phyloP scores from a whole-genome alignment of 1,140 invertebrate species.

The Cydia strobilella region DNA sequence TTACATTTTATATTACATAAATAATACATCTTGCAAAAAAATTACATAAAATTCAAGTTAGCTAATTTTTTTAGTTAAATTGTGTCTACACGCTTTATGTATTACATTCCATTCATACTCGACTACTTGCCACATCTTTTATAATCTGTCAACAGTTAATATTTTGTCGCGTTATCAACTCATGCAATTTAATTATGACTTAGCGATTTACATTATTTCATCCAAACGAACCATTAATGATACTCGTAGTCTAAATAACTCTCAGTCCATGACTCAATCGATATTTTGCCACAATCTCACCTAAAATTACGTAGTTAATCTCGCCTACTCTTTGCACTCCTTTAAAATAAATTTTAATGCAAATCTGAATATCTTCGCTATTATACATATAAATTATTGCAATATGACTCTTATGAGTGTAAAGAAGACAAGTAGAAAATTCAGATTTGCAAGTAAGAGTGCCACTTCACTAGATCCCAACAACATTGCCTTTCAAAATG shows the following conservation, averaged over 20 bases:
- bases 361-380: conserved; percentile 28
- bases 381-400: conserved; percentile 25
- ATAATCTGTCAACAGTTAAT: conserved; percentile 57
- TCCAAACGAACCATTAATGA: conserved; percentile 38
- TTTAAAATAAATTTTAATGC: neutral
- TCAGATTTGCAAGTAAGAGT: conserved; percentile 7
- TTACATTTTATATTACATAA: conserved; percentile 78
- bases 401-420: conserved; percentile 11
- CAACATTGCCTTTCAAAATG: conserved; percentile 6
- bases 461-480: conserved; percentile 9
- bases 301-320: conserved; percentile 28
- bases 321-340: conserved; percentile 16
- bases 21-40: conserved; percentile 78
- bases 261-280: conserved; percentile 63
- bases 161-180: conserved; percentile 37
- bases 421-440: neutral
- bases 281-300: conserved; percentile 48
- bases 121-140: conserved; percentile 43
- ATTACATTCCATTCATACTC: conserved; percentile 51
- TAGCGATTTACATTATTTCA: conserved; percentile 55
- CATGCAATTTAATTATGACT: conserved; percentile 47
- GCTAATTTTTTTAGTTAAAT: conserved; percentile 71
- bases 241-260: conserved; percentile 48
- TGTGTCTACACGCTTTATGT: conserved; percentile 66
- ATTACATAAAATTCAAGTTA: conserved; percentile 78